A percentile compares a stretch with the other conserved stretches of the same genome.
phyloP scores from a whole-genome alignment of 2,888 invertebrate species.

The Drosophila demipolita region DNA sequence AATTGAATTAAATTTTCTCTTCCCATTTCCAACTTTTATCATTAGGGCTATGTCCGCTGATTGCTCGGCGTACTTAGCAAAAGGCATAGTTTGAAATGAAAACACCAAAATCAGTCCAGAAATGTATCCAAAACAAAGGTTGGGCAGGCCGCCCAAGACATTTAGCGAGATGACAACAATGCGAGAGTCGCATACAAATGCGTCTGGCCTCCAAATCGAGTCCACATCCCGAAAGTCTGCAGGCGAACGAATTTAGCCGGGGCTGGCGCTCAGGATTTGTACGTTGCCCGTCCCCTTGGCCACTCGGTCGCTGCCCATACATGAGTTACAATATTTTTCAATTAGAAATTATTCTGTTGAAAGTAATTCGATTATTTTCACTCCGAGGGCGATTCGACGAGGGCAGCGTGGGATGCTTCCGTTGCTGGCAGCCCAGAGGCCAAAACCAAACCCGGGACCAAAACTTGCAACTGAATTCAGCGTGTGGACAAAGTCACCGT shows the following conservation, averaged over 20 bases:
- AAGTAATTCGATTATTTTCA: constrained; percentile 86
- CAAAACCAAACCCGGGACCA: constrained; percentile 10
- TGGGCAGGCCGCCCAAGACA: constrained; percentile 34
- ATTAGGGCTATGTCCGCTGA: constrained; percentile 18
- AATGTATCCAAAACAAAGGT: constrained; percentile 16
- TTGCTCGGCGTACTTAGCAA: constrained; percentile 19
- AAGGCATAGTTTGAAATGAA: constrained; percentile 28
- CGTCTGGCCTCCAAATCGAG: constrained; percentile 16
- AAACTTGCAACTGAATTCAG: constrained; percentile 10
- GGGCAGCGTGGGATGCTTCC: constrained; percentile 56
- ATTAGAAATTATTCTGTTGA: constrained; percentile 86
- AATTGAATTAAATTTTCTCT: constrained; percentile 59
- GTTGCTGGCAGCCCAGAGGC: constrained; percentile 24
- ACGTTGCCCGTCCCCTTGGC: constrained; percentile 41
- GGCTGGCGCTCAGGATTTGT: constrained; percentile 41
- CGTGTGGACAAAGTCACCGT: constrained; percentile 36
- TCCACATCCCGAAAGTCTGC: constrained; percentile 34
- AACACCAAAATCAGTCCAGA: constrained; percentile 19
- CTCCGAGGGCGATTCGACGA: constrained; percentile 79
- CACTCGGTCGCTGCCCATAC: constrained; percentile 51
- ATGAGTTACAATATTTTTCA: constrained; percentile 85
- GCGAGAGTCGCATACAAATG: constrained; percentile 76
- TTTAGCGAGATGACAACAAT: constrained; percentile 75
- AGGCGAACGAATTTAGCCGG: constrained; percentile 15
- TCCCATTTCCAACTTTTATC: constrained; percentile 4